phyloP scores from a whole-genome alignment of 2,113 vertebrate genomes.

The Trachemys scripta region DNA sequence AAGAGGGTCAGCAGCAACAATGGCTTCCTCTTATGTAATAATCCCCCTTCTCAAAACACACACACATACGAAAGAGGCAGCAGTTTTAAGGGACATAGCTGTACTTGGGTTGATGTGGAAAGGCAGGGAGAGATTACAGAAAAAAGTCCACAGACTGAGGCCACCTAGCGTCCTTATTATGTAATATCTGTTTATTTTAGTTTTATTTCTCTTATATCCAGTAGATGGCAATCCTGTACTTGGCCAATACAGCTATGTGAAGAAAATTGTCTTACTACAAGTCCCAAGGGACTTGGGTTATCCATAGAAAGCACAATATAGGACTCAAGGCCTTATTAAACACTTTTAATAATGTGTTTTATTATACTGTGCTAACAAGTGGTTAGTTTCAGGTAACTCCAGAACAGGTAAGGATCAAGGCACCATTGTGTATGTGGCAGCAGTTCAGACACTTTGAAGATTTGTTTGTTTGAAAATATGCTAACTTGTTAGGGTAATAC shows the following conservation, averaged over 20 bases:
- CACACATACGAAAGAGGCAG: background rate
- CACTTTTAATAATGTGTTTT: background rate
- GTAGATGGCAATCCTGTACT: constrained; percentile 71
- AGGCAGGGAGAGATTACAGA: background rate
- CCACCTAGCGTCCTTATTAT: background rate
- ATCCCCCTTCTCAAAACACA: background rate
- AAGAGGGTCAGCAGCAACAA: background rate
- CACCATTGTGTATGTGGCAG: background rate
- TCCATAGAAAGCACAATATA: background rate
- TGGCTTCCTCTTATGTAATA: background rate
- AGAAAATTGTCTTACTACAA: background rate
- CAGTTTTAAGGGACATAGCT: background rate
- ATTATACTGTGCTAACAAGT: background rate
- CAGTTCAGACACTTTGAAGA: background rate
- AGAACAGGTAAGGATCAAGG: background rate
- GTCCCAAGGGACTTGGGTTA: background rate
- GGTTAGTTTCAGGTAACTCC: background rate
- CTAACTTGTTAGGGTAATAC: background rate
- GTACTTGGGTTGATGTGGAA: background rate
- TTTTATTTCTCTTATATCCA: constrained; percentile 54
- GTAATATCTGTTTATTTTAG: background rate
- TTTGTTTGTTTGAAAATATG: background rate
- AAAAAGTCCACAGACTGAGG: background rate
- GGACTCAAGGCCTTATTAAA: background rate
- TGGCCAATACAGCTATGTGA: constrained; percentile 12